Conservation (phyloP, 1,140 invertebrate genomes). For the Drosophila pectinifera region DNA sequence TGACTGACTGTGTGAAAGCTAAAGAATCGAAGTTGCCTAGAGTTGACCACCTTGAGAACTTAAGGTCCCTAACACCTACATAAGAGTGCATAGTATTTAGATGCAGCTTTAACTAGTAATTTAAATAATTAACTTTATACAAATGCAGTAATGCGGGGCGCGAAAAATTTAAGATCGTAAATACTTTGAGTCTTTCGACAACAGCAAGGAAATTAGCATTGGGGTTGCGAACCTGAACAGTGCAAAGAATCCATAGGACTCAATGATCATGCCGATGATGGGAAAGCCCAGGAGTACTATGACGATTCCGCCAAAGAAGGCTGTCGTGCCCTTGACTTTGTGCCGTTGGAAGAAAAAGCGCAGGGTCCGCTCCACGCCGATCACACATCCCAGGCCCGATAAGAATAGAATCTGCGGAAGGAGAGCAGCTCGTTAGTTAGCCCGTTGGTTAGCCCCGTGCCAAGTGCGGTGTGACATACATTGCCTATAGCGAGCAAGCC, state of each 20-base stretch:
- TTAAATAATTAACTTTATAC: background rate
- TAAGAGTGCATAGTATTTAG: background rate
- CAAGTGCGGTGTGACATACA: constrained; percentile 86
- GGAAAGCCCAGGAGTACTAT: constrained; percentile 98
- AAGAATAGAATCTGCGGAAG: constrained; percentile 91
- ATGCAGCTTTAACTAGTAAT: too few relatives aligned
- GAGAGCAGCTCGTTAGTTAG: background rate
- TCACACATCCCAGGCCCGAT: constrained; percentile 96
- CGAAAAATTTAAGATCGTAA: background rate
- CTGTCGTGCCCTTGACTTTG: constrained; percentile 95
- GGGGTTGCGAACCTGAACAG: constrained; percentile 89
- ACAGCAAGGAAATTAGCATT: background rate
- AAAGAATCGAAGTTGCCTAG: background rate
- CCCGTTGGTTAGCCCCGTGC: too few relatives aligned
- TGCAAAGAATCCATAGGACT: constrained; percentile 94
- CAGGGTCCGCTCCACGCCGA: constrained; percentile 97
- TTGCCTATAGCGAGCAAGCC: constrained; percentile 99
- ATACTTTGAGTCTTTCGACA: background rate
- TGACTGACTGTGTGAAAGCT: too few relatives aligned
- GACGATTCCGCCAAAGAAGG: constrained; percentile 97
- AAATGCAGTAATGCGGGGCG: background rate
- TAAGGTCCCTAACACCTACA: background rate
- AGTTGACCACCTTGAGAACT: background rate
- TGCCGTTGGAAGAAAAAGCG: constrained; percentile 99
- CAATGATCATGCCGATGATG: constrained; percentile 97